phyloP scores from a whole-genome alignment of 2,888 invertebrate species.

The Archaeoteleia sp. region DNA sequence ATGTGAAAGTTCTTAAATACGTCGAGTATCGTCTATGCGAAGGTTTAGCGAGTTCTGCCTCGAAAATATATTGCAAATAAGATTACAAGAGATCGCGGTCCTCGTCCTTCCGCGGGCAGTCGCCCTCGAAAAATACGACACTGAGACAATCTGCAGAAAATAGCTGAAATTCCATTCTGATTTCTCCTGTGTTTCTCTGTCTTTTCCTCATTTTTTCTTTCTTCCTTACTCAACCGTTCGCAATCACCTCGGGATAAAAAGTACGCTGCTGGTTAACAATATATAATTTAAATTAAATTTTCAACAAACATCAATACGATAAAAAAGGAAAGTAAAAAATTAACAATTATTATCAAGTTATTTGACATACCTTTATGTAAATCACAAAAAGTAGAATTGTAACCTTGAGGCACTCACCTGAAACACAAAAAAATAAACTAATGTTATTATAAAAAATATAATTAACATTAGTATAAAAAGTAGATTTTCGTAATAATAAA shows the following conservation, averaged over 20 bases:
- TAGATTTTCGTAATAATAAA: too few relatives aligned
- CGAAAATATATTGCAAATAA: constrained; percentile 71
- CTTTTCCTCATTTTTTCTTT: constrained; percentile 28
- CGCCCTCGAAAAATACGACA: constrained; percentile 65
- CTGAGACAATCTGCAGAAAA: constrained; percentile 69
- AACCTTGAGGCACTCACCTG: too few relatives aligned
- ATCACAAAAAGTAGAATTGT: too few relatives aligned
- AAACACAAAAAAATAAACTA: too few relatives aligned
- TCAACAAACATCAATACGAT: too few relatives aligned
- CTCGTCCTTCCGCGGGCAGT: constrained; percentile 36
- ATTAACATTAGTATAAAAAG: too few relatives aligned
- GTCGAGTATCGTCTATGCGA: constrained; percentile 21
- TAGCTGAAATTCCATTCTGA: constrained; percentile 68
- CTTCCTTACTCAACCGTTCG: constrained; percentile 38
- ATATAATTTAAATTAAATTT: too few relatives aligned
- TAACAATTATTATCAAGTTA: too few relatives aligned
- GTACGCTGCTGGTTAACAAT: background rate
- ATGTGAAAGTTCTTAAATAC: constrained; percentile 29
- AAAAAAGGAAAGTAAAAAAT: too few relatives aligned
- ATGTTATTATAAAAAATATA: too few relatives aligned
- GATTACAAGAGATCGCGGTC: constrained; percentile 65
- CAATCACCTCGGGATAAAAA: constrained; percentile 41
- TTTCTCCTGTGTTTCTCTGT: constrained; percentile 47
- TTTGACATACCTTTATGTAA: too few relatives aligned
- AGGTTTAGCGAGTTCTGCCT: constrained; percentile 50